Conservation (phyloP, 2,797 vertebrate genomes). For the Neosilurus hyrtlii region DNA sequence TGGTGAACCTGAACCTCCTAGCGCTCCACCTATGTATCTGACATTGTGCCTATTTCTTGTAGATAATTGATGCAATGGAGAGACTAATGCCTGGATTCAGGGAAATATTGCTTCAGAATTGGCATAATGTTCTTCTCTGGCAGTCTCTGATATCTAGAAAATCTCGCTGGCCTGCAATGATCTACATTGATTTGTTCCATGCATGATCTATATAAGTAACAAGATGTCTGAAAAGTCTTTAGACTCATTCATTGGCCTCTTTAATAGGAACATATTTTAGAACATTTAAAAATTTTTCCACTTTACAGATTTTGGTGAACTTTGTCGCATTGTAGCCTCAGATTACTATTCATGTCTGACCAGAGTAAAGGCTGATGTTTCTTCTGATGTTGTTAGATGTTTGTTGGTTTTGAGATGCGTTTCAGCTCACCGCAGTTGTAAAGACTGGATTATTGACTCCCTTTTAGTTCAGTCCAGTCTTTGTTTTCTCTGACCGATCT, state of each 20-base stretch:
- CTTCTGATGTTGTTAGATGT: not conserved
- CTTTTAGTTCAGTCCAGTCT: not conserved
- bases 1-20: not conserved
- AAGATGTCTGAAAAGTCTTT: not conserved
- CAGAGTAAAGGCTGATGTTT: not conserved
- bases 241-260: not conserved
- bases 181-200: not conserved
- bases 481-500: not conserved
- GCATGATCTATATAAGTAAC: not conserved
- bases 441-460: not conserved
- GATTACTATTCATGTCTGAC: not conserved
- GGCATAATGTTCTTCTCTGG: not conserved
- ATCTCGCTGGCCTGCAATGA: not conserved
- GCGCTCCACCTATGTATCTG: not conserved
- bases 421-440: not conserved
- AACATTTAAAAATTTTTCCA: not conserved
- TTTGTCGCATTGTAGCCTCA: not conserved
- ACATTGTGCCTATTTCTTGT: not conserved
- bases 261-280: not conserved
- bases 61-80: not conserved
- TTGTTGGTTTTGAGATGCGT: not conserved
- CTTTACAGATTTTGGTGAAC: no score
- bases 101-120: not conserved
- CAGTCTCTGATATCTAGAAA: not conserved
- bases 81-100: not conserved